phyloP scores from a whole-genome alignment of 2,113 vertebrate species.

The Condylura cristata region DNA sequence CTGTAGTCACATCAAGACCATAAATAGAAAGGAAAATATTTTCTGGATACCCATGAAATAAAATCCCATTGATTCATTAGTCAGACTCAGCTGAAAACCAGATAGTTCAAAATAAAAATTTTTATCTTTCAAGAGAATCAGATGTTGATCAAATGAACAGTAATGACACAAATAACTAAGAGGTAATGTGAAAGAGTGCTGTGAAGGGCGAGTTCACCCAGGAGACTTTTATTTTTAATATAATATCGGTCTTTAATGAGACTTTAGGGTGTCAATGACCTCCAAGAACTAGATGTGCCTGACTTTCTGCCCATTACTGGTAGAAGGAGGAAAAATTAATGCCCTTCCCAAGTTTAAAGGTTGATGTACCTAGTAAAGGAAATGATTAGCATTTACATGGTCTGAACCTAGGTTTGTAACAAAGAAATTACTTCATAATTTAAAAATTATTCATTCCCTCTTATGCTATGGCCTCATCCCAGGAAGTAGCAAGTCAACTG shows the following conservation, averaged over 20 bases:
- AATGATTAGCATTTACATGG: conserved; percentile 54
- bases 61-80: conserved; percentile 1
- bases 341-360: conserved; percentile 41
- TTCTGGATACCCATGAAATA: background rate
- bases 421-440: conserved; percentile 83
- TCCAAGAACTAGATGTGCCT: background rate
- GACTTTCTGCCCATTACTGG: background rate
- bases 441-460: conserved; percentile 81
- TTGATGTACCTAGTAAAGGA: background rate
- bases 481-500: conserved; percentile 81
- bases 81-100: background rate
- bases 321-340: background rate
- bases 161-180: background rate
- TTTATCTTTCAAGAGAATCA: background rate
- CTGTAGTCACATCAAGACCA: background rate
- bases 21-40: background rate
- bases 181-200: background rate
- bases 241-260: background rate
- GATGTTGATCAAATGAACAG: background rate
- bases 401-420: conserved; percentile 62
- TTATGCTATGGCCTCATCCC: conserved; percentile 62
- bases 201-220: background rate
- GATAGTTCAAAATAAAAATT: background rate
- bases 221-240: background rate
- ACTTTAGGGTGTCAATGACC: background rate